Percentiles rank a stretch among this genome's conserved stretches.
Evolutionary conservation across 2,797 vertebrate species (phyloP).

Genomic region (Gila robusta): DNA sequence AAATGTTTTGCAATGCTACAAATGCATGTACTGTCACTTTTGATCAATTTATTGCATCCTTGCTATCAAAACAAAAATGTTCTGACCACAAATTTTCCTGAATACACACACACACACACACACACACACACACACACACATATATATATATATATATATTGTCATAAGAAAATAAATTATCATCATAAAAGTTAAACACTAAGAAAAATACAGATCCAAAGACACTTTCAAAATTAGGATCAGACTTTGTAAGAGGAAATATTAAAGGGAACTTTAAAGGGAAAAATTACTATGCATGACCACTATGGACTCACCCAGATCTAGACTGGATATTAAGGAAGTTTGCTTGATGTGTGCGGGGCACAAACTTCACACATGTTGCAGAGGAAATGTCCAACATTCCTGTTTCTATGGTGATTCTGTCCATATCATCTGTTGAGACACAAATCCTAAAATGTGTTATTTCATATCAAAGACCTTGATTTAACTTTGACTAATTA

Average conservation of each 20-base stretch:
- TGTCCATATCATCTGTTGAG: conserved; percentile 79
- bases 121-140: no score
- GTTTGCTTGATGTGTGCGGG: conserved; percentile 76
- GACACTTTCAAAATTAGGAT: not conserved
- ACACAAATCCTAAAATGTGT: not conserved
- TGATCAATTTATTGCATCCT: not conserved
- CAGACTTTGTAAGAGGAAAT: not conserved
- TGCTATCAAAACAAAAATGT: no score
- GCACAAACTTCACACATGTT: conserved; percentile 81
- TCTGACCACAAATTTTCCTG: no score
- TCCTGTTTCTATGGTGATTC: conserved; percentile 81
- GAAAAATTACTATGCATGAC: not conserved
- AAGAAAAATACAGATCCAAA: not conserved
- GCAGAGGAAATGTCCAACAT: conserved; percentile 80
- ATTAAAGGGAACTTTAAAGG: not conserved
- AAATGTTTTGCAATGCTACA: not conserved
- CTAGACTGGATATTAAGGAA: conserved; percentile 79
- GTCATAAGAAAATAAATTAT: no score
- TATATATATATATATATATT: no score
- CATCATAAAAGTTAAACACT: not conserved
- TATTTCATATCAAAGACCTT: not conserved
- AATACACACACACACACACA: no score
- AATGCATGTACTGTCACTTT: not conserved
- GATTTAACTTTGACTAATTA: not conserved
- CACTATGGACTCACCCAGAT: conserved; percentile 74